These are phyloP conservation scores for Clarias laeviceps DNA, from an alignment of 2,797 vertebrate species.

Conservation along the genomic window DNA sequence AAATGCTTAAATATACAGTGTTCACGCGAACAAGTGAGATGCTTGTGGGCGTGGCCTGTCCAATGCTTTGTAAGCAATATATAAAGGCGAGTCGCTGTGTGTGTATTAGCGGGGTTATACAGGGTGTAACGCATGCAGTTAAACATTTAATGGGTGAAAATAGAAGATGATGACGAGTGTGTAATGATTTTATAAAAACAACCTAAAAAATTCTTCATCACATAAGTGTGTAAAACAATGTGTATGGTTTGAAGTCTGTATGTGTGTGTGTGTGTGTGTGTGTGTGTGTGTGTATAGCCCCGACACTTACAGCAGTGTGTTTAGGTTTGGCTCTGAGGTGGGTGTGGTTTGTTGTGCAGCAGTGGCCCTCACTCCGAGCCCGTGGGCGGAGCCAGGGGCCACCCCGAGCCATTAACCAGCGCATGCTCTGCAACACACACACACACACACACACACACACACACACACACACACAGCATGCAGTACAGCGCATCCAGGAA, in stretches of 20 bases:
- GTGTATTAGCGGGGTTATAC: background rate
- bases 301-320: constrained; percentile 88
- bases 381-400: constrained; percentile 76
- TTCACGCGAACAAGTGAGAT: background rate
- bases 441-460: constrained; percentile 67
- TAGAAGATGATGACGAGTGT: background rate
- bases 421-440: constrained; percentile 92
- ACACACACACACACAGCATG: constrained; percentile 44
- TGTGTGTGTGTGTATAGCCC: constrained; percentile 1
- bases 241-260: background rate
- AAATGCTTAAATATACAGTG: background rate
- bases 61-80: background rate
- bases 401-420: constrained; percentile 80
- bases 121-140: constrained; percentile 10
- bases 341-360: constrained; percentile 77
- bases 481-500: constrained; percentile 32
- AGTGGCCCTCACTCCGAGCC: constrained; percentile 81
- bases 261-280: background rate
- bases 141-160: constrained; percentile 14
- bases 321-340: constrained; percentile 74
- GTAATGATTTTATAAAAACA: background rate
- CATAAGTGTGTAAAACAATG: background rate
- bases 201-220: background rate
- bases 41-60: background rate
- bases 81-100: background rate